These are phyloP conservation scores for Drosophila pegasa DNA, from an alignment of 2,888 invertebrate genomes.

Conservation along the genomic window DNA sequence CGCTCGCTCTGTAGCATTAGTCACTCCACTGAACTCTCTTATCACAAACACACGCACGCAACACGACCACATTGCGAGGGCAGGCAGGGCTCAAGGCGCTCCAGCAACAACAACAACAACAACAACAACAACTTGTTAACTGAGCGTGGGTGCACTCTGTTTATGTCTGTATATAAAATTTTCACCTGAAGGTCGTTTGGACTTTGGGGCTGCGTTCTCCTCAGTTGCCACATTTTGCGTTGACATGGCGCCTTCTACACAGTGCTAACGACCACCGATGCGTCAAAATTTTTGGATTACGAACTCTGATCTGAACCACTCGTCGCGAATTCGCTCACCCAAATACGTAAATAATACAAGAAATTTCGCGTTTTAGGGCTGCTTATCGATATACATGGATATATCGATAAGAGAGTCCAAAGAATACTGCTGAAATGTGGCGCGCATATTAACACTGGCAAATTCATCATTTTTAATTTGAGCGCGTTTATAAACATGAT, in stretches of 20 bases:
- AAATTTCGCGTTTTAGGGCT: slow-evolving; percentile 52
- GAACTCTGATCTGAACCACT: slow-evolving; percentile 18
- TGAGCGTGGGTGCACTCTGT: slow-evolving; percentile 19
- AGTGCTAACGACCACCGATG: slow-evolving; percentile 16
- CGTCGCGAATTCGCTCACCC: slow-evolving; percentile 33
- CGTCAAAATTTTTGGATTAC: slow-evolving; percentile 16
- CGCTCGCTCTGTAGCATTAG: slow-evolving; percentile 52
- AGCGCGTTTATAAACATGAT: not conserved
- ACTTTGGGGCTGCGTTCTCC: slow-evolving; percentile 84
- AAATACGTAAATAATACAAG: slow-evolving; percentile 72
- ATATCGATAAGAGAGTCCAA: slow-evolving; percentile 29
- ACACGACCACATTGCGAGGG: not conserved
- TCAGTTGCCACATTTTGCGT: slow-evolving; percentile 82
- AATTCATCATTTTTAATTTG: not conserved
- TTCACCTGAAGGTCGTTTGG: slow-evolving; percentile 87
- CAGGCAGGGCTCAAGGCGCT: slow-evolving; percentile 9
- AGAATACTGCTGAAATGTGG: not conserved
- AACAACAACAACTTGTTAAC: slow-evolving; percentile 55
- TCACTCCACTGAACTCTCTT: slow-evolving; percentile 49
- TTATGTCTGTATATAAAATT: slow-evolving; percentile 48
- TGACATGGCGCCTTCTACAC: slow-evolving; percentile 58
- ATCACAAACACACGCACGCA: slow-evolving; percentile 30
- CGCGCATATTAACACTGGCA: not conserved
- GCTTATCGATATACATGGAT: slow-evolving; percentile 47
- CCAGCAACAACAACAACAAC: slow-evolving; percentile 4